Conservation (phyloP, 2,797 vertebrate species). For the Serranus cabrilla region DNA sequence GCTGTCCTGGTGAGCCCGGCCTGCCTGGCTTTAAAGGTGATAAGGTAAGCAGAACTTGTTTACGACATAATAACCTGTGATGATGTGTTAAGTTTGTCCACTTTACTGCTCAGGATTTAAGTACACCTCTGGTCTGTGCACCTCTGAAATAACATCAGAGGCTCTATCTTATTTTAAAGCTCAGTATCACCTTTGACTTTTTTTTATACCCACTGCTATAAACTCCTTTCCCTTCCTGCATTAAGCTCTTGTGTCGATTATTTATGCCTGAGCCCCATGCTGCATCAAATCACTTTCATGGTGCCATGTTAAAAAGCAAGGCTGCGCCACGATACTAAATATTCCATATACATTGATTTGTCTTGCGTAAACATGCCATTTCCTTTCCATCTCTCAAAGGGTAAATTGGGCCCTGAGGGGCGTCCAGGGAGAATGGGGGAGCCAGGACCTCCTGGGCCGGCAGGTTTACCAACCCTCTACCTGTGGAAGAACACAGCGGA, state of each 20-base stretch:
- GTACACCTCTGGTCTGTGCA: background rate
- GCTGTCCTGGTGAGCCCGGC: slow-evolving; percentile 87
- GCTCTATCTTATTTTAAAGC: slow-evolving; percentile 20
- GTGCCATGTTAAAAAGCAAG: slow-evolving; percentile 17
- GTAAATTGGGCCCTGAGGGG: slow-evolving; percentile 84
- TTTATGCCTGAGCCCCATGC: slow-evolving; percentile 2
- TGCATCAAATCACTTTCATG: slow-evolving; percentile 5
- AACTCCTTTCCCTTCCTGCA: slow-evolving; percentile 4
- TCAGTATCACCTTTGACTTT: slow-evolving; percentile 13
- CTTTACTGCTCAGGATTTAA: slow-evolving; percentile 11
- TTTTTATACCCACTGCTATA: slow-evolving; percentile 17
- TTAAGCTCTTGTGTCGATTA: background rate
- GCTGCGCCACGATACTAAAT: background rate
- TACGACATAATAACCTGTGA: slow-evolving; percentile 6
- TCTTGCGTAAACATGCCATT: background rate
- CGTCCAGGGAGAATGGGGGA: slow-evolving; percentile 80
- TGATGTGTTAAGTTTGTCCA: slow-evolving; percentile 10
- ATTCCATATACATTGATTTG: slow-evolving; percentile 14
- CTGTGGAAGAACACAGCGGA: slow-evolving; percentile 91
- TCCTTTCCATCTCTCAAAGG: slow-evolving; percentile 74
- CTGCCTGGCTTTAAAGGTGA: slow-evolving; percentile 90
- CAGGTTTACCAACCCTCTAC: slow-evolving; percentile 88
- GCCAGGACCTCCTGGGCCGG: slow-evolving; percentile 84
- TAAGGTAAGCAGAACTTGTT: slow-evolving; percentile 84
- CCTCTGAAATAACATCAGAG: background rate